phyloP scores from a whole-genome alignment of 2,113 vertebrate genomes.

The Ptychochromis oligacanthus region DNA sequence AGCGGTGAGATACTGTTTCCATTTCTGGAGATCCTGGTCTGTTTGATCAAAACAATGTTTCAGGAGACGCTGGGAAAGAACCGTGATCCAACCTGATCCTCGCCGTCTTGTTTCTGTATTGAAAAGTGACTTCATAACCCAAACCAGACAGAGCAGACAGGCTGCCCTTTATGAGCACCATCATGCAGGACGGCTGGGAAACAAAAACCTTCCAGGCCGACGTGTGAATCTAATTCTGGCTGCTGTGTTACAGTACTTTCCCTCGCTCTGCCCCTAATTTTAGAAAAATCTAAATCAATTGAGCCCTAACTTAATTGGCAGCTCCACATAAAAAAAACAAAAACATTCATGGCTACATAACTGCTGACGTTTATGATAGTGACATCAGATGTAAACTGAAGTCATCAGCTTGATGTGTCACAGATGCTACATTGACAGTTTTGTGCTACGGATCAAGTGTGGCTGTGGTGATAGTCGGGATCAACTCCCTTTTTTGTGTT shows the following conservation, averaged over 20 bases:
- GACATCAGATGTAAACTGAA: slow-evolving; percentile 21
- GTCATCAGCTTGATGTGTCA: neutral
- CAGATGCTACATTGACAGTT: slow-evolving; percentile 39
- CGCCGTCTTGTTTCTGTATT: slow-evolving; percentile 45
- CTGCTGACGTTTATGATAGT: slow-evolving; percentile 1
- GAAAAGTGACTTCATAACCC: slow-evolving; percentile 56
- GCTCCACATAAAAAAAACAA: neutral
- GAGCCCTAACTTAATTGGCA: slow-evolving; percentile 8
- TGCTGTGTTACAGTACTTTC: neutral
- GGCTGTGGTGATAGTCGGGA: neutral
- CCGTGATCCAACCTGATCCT: slow-evolving; percentile 55
- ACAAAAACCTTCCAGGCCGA: slow-evolving; percentile 18
- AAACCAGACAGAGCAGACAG: slow-evolving; percentile 61
- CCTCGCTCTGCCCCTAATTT: slow-evolving; percentile 27
- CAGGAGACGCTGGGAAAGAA: slow-evolving; percentile 49
- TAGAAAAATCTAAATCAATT: slow-evolving; percentile 12
- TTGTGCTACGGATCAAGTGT: slow-evolving; percentile 7
- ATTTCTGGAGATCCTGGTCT: slow-evolving; percentile 30
- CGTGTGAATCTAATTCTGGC: slow-evolving; percentile 41
- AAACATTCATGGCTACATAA: neutral
- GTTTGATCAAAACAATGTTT: slow-evolving; percentile 55
- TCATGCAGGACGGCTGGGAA: slow-evolving; percentile 25
- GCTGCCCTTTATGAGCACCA: slow-evolving; percentile 29
- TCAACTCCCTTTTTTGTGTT: slow-evolving; percentile 17
- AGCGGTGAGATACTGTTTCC: slow-evolving; percentile 35